Evolutionary conservation across 2,888 invertebrate species (phyloP).

Genomic region (Caenorhabditis auriculariae): DNA sequence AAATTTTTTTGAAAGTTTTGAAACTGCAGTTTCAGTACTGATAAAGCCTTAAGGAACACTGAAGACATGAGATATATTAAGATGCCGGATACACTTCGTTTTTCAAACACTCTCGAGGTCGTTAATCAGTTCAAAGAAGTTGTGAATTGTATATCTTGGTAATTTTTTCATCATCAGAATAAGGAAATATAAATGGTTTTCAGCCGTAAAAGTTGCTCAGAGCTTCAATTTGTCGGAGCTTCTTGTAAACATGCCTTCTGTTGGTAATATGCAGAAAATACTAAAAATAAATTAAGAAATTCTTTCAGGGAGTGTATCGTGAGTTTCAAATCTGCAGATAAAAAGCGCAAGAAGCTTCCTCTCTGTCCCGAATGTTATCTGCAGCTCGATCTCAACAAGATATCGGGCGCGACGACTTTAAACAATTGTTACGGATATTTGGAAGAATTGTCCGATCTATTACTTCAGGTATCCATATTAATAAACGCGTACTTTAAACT

Average conservation of each 20-base stretch:
- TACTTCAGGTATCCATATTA: slow-evolving; percentile 11
- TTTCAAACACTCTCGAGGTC: no score
- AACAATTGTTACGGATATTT: slow-evolving; percentile 16
- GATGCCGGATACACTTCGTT: no score
- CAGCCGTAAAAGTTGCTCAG: neutral
- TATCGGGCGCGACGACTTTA: slow-evolving; percentile 12
- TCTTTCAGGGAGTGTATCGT: slow-evolving; percentile 17
- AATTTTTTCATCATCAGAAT: no score
- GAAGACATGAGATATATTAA: no score
- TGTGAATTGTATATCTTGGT: no score
- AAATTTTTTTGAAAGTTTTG: no score
- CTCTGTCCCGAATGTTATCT: slow-evolving; percentile 14
- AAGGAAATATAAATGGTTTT: no score
- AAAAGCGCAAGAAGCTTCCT: neutral
- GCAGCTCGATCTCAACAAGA: slow-evolving; percentile 13
- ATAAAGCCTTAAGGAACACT: no score
- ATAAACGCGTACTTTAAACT: no score
- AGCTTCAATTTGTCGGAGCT: slow-evolving; percentile 19
- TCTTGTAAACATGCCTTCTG: slow-evolving; percentile 38
- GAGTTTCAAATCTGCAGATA: no score
- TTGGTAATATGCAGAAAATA: slow-evolving; percentile 13
- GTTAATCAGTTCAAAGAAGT: no score
- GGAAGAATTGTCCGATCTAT: slow-evolving; percentile 7
- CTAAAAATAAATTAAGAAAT: neutral
- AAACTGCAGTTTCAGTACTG: no score